Evolutionary conservation across 2,888 invertebrate species (phyloP), one percentile per base, ranked within the genome.

Genomic region (Geophilus truncorum): DNA sequence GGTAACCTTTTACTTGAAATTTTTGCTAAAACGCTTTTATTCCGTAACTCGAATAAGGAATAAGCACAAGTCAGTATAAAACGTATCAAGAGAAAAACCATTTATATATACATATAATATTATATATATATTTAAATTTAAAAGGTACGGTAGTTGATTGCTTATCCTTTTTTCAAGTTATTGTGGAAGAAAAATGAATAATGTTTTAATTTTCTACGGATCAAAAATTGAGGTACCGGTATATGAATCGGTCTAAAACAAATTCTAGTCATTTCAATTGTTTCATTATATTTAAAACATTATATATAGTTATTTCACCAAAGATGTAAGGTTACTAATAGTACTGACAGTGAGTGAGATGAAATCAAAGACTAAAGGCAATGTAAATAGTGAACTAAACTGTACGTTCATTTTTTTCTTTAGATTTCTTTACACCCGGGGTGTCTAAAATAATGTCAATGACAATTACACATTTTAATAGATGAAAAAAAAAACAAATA

Each of bases 141-240:
- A 45, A 12, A 28, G 28, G 28, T 70, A 70, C 25, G 28, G 25
- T 70, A 70, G 70, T 70, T 70, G 25, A 70, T n/a, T n/a, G n/a
- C n/a, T n/a, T n/a, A 70, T 70, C 28, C 70, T 70, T 70, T 70
- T 10, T 70, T 70, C 70, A 28, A 70, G 70, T 28, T 70, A 70
- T n/a, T 70, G 4, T 70, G 28, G 70, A 15, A 70, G 9, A n/a
- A n/a, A n/a, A n/a, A n/a, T n/a, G n/a, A n/a, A n/a, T n/a, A n/a
- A n/a, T n/a, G n/a, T n/a, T n/a, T n/a, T n/a, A n/a, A n/a, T n/a
- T n/a, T n/a, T n/a, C n/a, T n/a, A n/a, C n/a, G n/a, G n/a, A n/a
- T n/a, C n/a, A n/a, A n/a, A n/a, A n/a, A n/a, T n/a, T n/a, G n/a
- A n/a, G n/a, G n/a, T n/a, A n/a, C n/a, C n/a, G n/a, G n/a, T n/a